phyloP scores from a whole-genome alignment of 2,113 vertebrate genomes.

The Rynchops niger region DNA sequence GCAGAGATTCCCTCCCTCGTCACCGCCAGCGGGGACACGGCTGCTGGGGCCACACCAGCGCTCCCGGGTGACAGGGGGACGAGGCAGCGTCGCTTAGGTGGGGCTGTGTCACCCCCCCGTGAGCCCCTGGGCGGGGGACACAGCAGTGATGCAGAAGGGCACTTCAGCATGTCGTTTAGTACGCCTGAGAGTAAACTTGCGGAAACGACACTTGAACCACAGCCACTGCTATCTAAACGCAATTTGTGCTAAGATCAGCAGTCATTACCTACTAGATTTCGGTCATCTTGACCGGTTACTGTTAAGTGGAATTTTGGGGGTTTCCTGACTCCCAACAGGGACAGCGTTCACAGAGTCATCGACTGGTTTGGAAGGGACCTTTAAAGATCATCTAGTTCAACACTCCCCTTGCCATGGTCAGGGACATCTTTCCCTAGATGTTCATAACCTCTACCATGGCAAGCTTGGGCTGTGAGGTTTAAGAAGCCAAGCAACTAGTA shows the following conservation, averaged over 20 bases:
- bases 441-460: background rate
- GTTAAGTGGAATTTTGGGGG: background rate
- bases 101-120: background rate
- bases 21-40: fast-evolving
- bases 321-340: background rate
- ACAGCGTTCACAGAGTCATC: background rate
- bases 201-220: background rate
- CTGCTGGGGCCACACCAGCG: background rate
- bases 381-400: background rate
- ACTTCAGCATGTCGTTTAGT: fast-evolving
- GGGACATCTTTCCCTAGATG: background rate
- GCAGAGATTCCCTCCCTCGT: background rate
- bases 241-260: background rate
- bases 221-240: background rate
- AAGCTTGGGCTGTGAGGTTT: background rate
- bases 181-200: fast-evolving
- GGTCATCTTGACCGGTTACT: background rate
- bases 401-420: background rate
- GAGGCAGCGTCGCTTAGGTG: fast-evolving
- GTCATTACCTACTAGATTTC: background rate
- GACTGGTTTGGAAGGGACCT: background rate
- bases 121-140: background rate
- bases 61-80: background rate
- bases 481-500: background rate
- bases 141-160: background rate